Evolutionary conservation across 2,797 vertebrate species (phyloP).

Genomic region (Pantherophis alleghaniensis): DNA sequence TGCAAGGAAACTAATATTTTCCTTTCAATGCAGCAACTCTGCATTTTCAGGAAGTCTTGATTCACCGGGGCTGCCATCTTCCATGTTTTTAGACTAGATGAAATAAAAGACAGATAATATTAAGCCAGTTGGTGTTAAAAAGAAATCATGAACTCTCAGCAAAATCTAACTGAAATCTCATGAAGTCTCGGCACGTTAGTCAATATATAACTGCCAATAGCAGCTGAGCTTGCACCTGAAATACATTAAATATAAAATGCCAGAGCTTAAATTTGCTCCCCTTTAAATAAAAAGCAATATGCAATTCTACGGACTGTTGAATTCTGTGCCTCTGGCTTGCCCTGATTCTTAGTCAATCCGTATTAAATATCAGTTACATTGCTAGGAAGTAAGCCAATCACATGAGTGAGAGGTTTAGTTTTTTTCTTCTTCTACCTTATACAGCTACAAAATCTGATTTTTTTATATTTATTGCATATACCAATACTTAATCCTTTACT

Average conservation of each 20-base stretch:
- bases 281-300: neutral
- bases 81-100: neutral
- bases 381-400: neutral
- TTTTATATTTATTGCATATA: neutral
- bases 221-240: neutral
- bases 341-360: neutral
- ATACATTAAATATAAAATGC: neutral
- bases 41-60: neutral
- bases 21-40: neutral
- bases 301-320: too few species aligned
- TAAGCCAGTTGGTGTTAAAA: neutral
- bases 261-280: neutral
- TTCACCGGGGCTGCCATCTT: neutral
- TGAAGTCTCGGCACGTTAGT: neutral
- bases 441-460: neutral
- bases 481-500: neutral
- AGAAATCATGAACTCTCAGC: neutral
- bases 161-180: neutral
- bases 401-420: neutral
- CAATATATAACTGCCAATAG: neutral
- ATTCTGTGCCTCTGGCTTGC: neutral
- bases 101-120: neutral
- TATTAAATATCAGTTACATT: neutral
- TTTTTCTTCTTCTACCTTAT: neutral
- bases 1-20: neutral